Conservation (phyloP, 2,113 vertebrate species). For the Talpa occidentalis region DNA sequence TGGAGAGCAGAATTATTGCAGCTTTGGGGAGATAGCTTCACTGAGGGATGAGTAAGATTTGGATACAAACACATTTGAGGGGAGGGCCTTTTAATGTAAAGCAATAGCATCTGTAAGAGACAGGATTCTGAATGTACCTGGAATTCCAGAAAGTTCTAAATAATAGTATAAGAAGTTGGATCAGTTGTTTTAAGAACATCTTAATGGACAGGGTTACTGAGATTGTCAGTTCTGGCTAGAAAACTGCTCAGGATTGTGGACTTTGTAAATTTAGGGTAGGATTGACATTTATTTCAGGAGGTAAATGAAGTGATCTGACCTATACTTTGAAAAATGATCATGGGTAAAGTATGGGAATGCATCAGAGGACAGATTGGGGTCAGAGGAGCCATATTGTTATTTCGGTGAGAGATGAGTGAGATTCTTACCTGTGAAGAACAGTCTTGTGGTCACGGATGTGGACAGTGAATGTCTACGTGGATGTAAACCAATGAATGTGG, state of each 20-base stretch:
- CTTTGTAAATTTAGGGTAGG: background rate
- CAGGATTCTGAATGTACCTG: background rate
- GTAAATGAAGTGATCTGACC: background rate
- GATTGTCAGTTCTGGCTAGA: background rate
- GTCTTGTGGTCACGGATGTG: background rate
- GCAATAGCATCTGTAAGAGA: background rate
- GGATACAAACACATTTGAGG: background rate
- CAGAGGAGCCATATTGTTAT: background rate
- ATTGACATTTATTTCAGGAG: background rate
- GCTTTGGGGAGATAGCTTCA: background rate
- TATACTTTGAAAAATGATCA: background rate
- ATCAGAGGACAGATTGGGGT: background rate
- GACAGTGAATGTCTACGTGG: background rate
- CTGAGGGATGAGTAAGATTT: background rate
- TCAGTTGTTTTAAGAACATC: conserved; percentile 4
- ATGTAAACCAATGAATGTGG: background rate
- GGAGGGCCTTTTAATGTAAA: background rate
- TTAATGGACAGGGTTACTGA: background rate
- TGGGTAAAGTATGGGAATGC: background rate
- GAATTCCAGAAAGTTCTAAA: background rate
- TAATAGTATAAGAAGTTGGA: background rate
- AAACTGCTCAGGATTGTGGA: background rate
- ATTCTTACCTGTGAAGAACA: background rate
- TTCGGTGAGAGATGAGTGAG: background rate
- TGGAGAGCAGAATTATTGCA: background rate